Percentiles rank a stretch among this genome's conserved stretches.
Evolutionary conservation across 2,888 invertebrate genomes (phyloP).

Genomic region (Eutolmus rufibarbis): DNA sequence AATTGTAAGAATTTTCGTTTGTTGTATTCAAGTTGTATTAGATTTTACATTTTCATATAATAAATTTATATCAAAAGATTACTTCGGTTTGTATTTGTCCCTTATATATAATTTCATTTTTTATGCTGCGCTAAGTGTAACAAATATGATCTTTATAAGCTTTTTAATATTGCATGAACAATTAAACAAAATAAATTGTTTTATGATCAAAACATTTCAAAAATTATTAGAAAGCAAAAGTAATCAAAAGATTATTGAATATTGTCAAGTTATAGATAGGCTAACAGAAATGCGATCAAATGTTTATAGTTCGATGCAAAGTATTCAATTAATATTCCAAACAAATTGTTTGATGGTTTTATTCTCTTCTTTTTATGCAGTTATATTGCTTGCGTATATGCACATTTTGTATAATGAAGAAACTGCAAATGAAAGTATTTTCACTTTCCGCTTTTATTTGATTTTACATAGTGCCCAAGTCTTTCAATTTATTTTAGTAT

Average conservation of each 20-base stretch:
- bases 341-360: neutral
- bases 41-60: neutral
- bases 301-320: neutral
- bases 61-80: neutral
- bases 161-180: neutral
- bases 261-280: neutral
- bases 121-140: neutral
- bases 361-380: neutral
- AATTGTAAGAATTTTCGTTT: neutral
- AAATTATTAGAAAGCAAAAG: neutral
- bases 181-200: neutral
- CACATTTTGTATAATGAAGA: neutral
- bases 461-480: neutral
- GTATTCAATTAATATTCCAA: neutral
- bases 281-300: neutral
- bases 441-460: neutral
- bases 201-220: neutral
- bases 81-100: neutral
- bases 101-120: neutral
- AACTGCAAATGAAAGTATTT: neutral
- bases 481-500: neutral
- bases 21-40: neutral
- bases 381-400: neutral
- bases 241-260: neutral
- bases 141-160: neutral